Evolutionary conservation across 2,888 invertebrate species (phyloP).

Genomic region (Clanis bilineata): DNA sequence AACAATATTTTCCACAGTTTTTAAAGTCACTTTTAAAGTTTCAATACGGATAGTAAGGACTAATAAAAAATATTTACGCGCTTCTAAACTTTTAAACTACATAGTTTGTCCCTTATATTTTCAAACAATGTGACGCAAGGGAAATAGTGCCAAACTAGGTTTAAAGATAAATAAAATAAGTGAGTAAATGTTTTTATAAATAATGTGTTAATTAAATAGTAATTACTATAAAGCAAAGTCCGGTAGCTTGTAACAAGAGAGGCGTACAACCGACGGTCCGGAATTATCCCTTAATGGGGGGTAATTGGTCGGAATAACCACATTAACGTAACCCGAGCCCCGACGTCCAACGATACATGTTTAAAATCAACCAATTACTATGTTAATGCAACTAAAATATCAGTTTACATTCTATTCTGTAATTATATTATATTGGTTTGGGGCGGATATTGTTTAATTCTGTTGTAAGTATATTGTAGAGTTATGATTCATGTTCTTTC

Average conservation of each 20-base stretch:
- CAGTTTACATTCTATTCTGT: slow-evolving; percentile 24
- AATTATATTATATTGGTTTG: slow-evolving; percentile 15
- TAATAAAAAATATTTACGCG: too few species aligned
- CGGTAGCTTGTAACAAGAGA: slow-evolving; percentile 43
- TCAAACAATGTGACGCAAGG: too few species aligned
- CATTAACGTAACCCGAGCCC: slow-evolving; percentile 54
- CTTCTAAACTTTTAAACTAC: too few species aligned
- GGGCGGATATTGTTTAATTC: background rate
- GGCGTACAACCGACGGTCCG: slow-evolving; percentile 41
- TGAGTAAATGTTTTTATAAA: too few species aligned
- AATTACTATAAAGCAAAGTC: slow-evolving; percentile 16
- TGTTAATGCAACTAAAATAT: slow-evolving; percentile 30
- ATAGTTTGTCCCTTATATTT: too few species aligned
- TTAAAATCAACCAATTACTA: slow-evolving; percentile 47
- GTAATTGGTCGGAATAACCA: slow-evolving; percentile 74
- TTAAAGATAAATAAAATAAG: too few species aligned
- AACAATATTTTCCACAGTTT: too few species aligned
- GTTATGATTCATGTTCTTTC: too few species aligned
- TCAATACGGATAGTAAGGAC: too few species aligned
- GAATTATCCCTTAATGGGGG: slow-evolving; percentile 60
- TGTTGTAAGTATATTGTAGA: background rate
- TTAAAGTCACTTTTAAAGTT: too few species aligned
- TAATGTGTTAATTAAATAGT: background rate
- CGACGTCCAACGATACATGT: slow-evolving; percentile 47
- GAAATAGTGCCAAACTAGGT: too few species aligned